phyloP scores from a whole-genome alignment of 2,113 vertebrate genomes.

The Astatotilapia flaviijosephi region DNA sequence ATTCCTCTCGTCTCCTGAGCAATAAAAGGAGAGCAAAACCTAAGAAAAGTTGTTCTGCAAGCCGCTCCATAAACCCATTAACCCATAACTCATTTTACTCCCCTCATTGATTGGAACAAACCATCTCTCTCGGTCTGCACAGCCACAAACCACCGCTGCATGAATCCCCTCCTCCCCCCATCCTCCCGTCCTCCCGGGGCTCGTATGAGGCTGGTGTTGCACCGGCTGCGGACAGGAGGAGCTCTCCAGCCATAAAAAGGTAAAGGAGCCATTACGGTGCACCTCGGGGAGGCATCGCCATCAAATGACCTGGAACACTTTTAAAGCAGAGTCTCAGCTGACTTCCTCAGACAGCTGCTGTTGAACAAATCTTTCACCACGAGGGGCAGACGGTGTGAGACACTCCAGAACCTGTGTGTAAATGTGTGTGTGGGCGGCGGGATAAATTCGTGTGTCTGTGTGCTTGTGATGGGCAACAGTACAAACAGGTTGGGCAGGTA shows the following conservation, averaged over 20 bases:
- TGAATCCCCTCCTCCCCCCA: background rate
- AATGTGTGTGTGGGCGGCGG: background rate
- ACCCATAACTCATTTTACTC: background rate
- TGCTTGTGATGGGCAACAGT: background rate
- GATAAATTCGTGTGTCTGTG: background rate
- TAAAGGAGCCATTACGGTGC: slow-evolving; percentile 62
- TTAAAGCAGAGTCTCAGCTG: slow-evolving; percentile 62
- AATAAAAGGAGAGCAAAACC: background rate
- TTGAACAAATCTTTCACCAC: slow-evolving; percentile 38
- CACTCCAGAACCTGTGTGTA: background rate
- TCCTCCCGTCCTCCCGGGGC: background rate
- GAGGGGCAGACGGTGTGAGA: background rate
- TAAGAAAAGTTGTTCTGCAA: background rate
- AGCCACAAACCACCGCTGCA: background rate
- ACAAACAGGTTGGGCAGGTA: background rate
- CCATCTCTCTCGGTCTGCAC: background rate
- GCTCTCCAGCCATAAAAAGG: slow-evolving; percentile 46
- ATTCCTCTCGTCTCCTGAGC: background rate
- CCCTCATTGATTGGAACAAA: slow-evolving; percentile 13
- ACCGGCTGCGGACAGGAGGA: slow-evolving; percentile 28
- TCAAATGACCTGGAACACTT: slow-evolving; percentile 70
- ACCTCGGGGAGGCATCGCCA: slow-evolving; percentile 58
- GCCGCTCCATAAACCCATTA: background rate
- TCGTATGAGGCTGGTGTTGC: slow-evolving; percentile 17
- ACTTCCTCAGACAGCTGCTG: slow-evolving; percentile 60